Evolutionary conservation across 2,113 vertebrate species (phyloP).

Genomic region (Chrysochloris asiatica): DNA sequence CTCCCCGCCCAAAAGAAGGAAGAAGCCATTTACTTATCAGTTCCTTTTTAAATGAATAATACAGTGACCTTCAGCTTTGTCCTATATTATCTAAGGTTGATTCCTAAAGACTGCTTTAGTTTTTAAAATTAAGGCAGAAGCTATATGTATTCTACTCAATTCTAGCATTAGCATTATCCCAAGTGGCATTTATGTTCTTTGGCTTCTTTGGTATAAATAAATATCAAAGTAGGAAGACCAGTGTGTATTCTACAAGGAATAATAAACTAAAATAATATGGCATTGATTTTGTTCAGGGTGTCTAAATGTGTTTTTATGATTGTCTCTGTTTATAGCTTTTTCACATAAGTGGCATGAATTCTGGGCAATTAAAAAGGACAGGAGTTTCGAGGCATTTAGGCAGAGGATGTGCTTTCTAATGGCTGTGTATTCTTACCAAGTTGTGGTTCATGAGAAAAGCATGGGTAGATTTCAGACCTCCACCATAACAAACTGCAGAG

Average conservation of each 20-base stretch:
- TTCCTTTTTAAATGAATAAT: slow-evolving; percentile 74
- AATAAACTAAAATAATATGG: slow-evolving; percentile 89
- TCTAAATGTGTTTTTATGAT: slow-evolving; percentile 88
- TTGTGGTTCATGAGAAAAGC: slow-evolving; percentile 57
- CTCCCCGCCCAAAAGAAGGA: slow-evolving; percentile 47
- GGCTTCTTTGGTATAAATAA: slow-evolving; percentile 87
- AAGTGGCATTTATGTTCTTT: slow-evolving; percentile 86
- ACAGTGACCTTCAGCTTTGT: slow-evolving; percentile 85
- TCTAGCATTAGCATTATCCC: slow-evolving; percentile 83
- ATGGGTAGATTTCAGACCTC: slow-evolving; percentile 59
- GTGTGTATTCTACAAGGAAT: slow-evolving; percentile 84
- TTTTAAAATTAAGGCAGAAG: slow-evolving; percentile 84
- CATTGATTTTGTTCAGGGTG: slow-evolving; percentile 87
- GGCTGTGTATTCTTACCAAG: slow-evolving; percentile 67
- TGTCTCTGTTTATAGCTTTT: slow-evolving; percentile 86
- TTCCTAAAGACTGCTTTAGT: slow-evolving; percentile 78
- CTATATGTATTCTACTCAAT: slow-evolving; percentile 73
- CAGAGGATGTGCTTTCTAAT: slow-evolving; percentile 80
- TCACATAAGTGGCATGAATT: slow-evolving; percentile 85
- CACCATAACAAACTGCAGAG: neutral
- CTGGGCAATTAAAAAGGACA: slow-evolving; percentile 85
- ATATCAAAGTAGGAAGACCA: slow-evolving; percentile 85
- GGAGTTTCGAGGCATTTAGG: slow-evolving; percentile 81
- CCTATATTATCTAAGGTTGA: slow-evolving; percentile 79
- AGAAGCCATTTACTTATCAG: slow-evolving; percentile 61